These are phyloP conservation scores for Vanessa atalanta DNA, from an alignment of 1,140 invertebrate species.

Conservation along the genomic window DNA sequence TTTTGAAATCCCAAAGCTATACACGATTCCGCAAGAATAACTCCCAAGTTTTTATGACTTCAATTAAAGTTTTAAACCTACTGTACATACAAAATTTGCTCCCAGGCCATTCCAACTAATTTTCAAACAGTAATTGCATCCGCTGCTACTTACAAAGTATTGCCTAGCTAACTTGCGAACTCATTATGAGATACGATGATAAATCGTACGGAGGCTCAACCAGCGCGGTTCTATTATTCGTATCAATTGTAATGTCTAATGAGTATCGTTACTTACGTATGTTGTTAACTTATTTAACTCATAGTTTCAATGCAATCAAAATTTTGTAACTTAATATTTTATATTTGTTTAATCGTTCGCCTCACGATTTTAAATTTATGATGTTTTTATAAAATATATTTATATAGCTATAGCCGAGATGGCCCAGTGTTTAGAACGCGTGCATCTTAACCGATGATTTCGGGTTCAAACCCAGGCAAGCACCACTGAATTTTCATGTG, in stretches of 20 bases:
- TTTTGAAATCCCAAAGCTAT: not conserved
- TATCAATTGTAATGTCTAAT: slow-evolving; percentile 35
- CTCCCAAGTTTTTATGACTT: slow-evolving; percentile 17
- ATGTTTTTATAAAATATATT: too few relatives aligned
- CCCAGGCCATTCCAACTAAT: slow-evolving; percentile 27
- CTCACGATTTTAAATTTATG: too few relatives aligned
- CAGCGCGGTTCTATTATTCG: slow-evolving; percentile 24
- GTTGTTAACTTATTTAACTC: slow-evolving; percentile 33
- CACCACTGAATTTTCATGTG: too few relatives aligned
- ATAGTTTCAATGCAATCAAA: slow-evolving; percentile 11
- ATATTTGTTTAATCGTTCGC: too few relatives aligned
- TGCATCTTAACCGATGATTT: too few relatives aligned
- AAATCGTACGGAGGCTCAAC: slow-evolving; percentile 27
- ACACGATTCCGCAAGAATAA: not conserved
- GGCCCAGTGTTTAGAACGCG: too few relatives aligned
- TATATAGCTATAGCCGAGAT: too few relatives aligned
- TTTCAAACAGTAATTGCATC: slow-evolving; percentile 37
- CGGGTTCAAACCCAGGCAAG: too few relatives aligned
- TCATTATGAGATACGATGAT: slow-evolving; percentile 38
- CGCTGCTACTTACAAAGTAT: slow-evolving; percentile 37
- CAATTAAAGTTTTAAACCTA: slow-evolving; percentile 21
- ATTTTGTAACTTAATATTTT: not conserved
- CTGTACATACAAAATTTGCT: slow-evolving; percentile 28
- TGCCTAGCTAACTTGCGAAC: slow-evolving; percentile 34
- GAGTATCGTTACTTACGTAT: slow-evolving; percentile 32